A percentile compares a stretch with the other conserved stretches of the same genome.
These are phyloP conservation scores for Manis pentadactyla DNA, from an alignment of 2,797 vertebrate genomes.

Conservation along the genomic window DNA sequence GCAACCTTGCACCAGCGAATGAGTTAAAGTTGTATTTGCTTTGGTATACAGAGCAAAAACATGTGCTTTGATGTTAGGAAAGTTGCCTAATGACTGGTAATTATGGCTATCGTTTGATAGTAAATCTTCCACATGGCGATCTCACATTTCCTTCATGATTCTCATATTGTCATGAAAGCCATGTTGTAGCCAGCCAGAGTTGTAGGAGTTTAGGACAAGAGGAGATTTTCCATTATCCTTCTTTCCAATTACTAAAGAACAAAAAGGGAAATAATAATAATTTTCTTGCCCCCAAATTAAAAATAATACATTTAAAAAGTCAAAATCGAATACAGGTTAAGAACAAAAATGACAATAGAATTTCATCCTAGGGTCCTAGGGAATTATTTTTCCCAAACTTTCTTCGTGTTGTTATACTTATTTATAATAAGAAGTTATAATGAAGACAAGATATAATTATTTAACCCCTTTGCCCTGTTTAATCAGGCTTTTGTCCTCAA, in stretches of 20 bases:
- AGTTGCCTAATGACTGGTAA: slow-evolving; percentile 58
- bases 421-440: slow-evolving; percentile 31
- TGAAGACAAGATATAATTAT: not conserved
- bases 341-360: not conserved
- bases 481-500: not conserved
- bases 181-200: not conserved
- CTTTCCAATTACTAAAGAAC: slow-evolving; percentile 30
- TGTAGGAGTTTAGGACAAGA: not conserved
- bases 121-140: not conserved
- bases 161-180: not conserved
- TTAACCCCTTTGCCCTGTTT: not conserved
- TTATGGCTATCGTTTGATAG: slow-evolving; percentile 44
- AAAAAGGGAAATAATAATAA: not conserved
- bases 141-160: slow-evolving; percentile 2
- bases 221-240: not conserved
- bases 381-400: not conserved
- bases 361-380: not conserved
- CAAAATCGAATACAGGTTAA: not conserved
- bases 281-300: not conserved
- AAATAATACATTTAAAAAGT: not conserved
- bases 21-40: slow-evolving; percentile 45
- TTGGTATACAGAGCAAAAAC: slow-evolving; percentile 35
- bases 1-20: not conserved
- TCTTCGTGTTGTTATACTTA: not conserved
- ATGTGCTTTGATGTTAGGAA: slow-evolving; percentile 63